Base-by-base conservation (phyloP, 1,140 invertebrate genomes). In the Zaprionus vittiger region DNA sequence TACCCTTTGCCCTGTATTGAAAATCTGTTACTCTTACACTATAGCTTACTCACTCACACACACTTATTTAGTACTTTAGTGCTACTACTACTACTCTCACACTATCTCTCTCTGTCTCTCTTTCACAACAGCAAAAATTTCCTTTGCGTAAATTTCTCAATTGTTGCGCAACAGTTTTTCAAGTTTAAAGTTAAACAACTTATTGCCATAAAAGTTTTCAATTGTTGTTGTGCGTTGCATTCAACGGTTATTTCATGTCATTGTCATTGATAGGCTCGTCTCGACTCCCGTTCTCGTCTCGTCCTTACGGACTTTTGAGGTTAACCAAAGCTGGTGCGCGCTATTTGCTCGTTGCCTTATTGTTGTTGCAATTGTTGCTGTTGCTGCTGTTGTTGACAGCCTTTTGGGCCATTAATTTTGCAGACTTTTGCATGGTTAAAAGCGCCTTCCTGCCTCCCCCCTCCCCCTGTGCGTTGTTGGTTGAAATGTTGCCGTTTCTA, bases 321-420 rank as follows among this genome's bases (percentile, higher is more conserved):
- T 61, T 72, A 76, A 72, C 73, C 61, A 59, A 65, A 37, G 34
- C 74, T 64, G 60, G 12, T 57, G 52, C 37, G 57, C 61, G 62
- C 77, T 41, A 34, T 56, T 65, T 73, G 73, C 24, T 64, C 38
- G 37, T 61, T 38, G 41, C 44, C 22, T 49, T 7, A 7, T 28
- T 28, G 5, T 28, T 28, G 31, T 31, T 31, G 7, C 31, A 31
- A 31, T 31, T 70, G 47, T 38, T 47, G 41, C 26, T 52, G 69
- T 34, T 70, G 47, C 28, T 47, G 41, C 26, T 52, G 69, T 66
- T 81, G 67, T 74, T 80, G 83, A 77, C 80, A 83, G 80, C 80
- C 83, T 85, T 86, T 81, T 80, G 79, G 80, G 80, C 80, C 83
- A 86, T 89, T 86, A 83, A 87, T 86, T 86, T 86, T 83, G 69